phyloP scores from a whole-genome alignment of 1,140 invertebrate genomes.

The Zaprionus davidi region DNA sequence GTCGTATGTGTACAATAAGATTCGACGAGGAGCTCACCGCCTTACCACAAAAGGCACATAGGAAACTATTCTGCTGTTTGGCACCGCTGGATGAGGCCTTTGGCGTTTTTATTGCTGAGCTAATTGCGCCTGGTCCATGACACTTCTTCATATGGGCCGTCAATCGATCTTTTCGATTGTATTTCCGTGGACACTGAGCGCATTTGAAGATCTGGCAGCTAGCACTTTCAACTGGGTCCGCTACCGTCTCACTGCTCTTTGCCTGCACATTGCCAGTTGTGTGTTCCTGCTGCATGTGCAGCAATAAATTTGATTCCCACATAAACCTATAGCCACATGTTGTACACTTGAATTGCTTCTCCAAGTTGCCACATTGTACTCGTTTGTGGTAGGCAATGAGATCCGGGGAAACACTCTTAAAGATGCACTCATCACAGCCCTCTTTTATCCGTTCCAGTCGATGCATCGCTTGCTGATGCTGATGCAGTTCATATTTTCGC shows the following conservation, averaged over 20 bases:
- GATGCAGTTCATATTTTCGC: conserved; percentile 73
- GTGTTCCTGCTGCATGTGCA: conserved; percentile 84
- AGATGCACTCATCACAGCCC: conserved; percentile 69
- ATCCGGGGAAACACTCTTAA: conserved; percentile 66
- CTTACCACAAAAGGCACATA: conserved; percentile 86
- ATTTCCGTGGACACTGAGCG: conserved; percentile 85
- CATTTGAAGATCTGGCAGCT: conserved; percentile 84
- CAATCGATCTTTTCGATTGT: conserved; percentile 85
- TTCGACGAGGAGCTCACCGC: conserved; percentile 86
- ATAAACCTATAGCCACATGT: conserved; percentile 85
- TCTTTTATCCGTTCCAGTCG: conserved; percentile 61
- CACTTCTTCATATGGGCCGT: conserved; percentile 72
- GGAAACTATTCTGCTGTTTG: conserved; percentile 72
- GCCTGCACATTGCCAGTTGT: conserved; percentile 40
- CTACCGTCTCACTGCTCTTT: conserved; percentile 15
- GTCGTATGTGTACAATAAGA: conserved; percentile 86
- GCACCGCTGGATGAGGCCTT: conserved; percentile 2
- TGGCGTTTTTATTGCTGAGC: background rate
- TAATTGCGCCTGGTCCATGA: conserved; percentile 34
- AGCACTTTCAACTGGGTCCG: conserved; percentile 49
- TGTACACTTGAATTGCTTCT: conserved; percentile 83
- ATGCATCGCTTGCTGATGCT: conserved; percentile 77
- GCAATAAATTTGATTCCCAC: conserved; percentile 85
- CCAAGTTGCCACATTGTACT: conserved; percentile 61
- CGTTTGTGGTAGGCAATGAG: conserved; percentile 65